Evolutionary conservation across 2,888 invertebrate genomes (phyloP).

Genomic region (Caradrina kadenii): DNA sequence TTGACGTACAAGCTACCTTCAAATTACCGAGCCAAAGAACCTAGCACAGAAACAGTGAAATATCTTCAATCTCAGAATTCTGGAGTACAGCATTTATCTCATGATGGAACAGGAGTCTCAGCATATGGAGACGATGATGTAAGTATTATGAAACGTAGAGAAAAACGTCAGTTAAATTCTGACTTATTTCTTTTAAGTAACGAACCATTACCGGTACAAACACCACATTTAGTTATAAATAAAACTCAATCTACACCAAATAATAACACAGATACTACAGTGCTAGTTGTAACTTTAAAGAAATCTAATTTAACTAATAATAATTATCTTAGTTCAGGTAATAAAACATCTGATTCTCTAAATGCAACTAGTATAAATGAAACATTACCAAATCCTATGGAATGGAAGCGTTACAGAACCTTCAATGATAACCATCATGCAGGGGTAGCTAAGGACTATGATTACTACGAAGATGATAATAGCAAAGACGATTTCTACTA

Average conservation of each 20-base stretch:
- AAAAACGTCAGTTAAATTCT: conserved; percentile 74
- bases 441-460: conserved; percentile 62
- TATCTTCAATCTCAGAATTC: conserved; percentile 78
- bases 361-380: conserved; percentile 60
- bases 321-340: background rate
- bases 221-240: conserved; percentile 2
- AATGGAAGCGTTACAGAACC: conserved; percentile 67
- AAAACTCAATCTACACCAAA: background rate
- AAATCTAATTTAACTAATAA: background rate
- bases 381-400: conserved; percentile 69
- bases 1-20: conserved; percentile 71
- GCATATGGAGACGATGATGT: conserved; percentile 84
- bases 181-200: conserved; percentile 74
- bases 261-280: conserved; percentile 25
- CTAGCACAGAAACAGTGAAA: conserved; percentile 70
- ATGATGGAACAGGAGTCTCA: conserved; percentile 82
- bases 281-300: background rate
- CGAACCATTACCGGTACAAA: conserved; percentile 44
- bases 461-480: conserved; percentile 60
- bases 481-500: conserved; percentile 59
- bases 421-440: conserved; percentile 33
- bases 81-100: conserved; percentile 82
- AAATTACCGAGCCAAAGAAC: conserved; percentile 53
- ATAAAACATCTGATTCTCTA: background rate
- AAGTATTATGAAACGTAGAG: conserved; percentile 76